These are phyloP conservation scores for Cyanoramphus novaezelandiae DNA, from an alignment of 2,113 vertebrate species.

Conservation along the genomic window DNA sequence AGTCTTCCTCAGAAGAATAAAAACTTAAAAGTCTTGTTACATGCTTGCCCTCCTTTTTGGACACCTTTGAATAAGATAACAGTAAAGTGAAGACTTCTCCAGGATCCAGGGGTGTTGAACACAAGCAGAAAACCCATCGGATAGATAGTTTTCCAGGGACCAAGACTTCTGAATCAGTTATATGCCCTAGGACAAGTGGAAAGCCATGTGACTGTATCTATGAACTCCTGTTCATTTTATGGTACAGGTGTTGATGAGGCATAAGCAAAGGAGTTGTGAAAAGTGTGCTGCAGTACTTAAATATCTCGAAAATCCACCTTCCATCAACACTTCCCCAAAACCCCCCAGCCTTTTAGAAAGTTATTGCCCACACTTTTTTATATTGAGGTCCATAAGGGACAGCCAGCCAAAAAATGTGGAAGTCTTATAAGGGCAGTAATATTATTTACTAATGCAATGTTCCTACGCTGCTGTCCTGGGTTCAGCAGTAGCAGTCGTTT, in stretches of 20 bases:
- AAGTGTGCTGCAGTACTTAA: background rate
- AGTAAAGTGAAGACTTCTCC: background rate
- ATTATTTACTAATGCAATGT: background rate
- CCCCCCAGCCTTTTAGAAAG: background rate
- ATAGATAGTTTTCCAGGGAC: background rate
- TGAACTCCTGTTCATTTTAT: background rate
- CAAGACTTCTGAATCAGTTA: background rate
- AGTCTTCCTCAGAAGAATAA: background rate
- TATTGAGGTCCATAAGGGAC: background rate
- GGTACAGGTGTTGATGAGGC: background rate
- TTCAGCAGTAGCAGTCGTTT: no score
- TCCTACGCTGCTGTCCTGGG: background rate
- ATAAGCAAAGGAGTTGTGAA: background rate
- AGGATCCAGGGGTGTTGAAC: background rate
- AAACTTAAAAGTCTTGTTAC: background rate
- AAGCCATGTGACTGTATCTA: background rate
- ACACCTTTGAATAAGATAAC: background rate
- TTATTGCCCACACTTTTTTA: background rate
- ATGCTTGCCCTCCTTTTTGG: background rate
- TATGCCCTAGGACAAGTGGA: background rate
- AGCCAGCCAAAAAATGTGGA: background rate
- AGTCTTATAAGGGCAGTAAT: background rate
- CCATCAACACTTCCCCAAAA: background rate
- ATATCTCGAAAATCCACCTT: background rate
- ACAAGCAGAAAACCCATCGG: background rate